Percentiles rank a stretch among this genome's conserved stretches.
These are phyloP conservation scores for Tetrax tetrax DNA, from an alignment of 2,113 vertebrate species.

Conservation along the genomic window DNA sequence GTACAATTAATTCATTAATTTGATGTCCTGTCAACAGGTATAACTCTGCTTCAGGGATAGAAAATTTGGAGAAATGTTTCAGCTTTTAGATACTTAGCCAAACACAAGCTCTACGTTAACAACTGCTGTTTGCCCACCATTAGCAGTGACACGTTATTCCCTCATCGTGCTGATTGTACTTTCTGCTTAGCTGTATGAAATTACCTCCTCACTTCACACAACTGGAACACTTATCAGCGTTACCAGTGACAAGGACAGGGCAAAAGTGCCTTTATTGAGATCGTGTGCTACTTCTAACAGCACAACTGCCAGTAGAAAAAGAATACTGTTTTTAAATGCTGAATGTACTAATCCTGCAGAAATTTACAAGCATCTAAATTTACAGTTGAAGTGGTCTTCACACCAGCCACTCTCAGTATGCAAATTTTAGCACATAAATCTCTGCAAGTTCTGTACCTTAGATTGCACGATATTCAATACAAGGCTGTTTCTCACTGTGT, in stretches of 20 bases:
- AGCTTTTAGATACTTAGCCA: background rate
- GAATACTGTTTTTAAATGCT: background rate
- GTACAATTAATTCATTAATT: background rate
- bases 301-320: background rate
- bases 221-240: background rate
- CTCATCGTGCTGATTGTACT: background rate
- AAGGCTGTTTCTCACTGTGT: background rate
- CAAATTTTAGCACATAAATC: background rate
- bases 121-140: background rate
- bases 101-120: background rate
- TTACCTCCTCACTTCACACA: slow-evolving; percentile 6
- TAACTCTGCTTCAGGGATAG: background rate
- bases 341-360: background rate
- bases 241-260: background rate
- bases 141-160: background rate
- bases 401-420: background rate
- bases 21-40: background rate
- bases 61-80: background rate
- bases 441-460: background rate
- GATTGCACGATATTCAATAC: background rate
- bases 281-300: background rate
- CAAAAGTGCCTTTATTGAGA: background rate
- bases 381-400: background rate
- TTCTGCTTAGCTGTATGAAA: slow-evolving; percentile 21
- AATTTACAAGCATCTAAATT: background rate